Conservation (phyloP, 2,113 vertebrate species). For the Paedocypris sp. region DNA sequence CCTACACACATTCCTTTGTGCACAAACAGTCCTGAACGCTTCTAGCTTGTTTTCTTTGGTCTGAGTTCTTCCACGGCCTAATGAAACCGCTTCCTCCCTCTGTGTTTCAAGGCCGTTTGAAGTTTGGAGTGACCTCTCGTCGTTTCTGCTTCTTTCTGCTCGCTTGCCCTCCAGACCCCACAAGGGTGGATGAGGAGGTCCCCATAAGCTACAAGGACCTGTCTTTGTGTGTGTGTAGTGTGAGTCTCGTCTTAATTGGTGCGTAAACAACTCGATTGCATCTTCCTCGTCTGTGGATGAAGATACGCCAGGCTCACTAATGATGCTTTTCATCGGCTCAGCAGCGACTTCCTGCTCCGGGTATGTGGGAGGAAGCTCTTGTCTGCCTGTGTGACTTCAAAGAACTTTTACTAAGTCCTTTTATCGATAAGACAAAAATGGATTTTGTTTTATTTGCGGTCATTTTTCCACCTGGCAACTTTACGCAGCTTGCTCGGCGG, state of each 20-base stretch:
- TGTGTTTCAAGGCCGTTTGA: conserved; percentile 21
- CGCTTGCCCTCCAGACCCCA: conserved; percentile 20
- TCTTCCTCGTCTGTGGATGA: background rate
- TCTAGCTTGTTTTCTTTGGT: conserved; percentile 9
- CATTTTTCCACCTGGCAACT: background rate
- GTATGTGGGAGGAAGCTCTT: conserved; percentile 28
- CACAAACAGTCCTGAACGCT: background rate
- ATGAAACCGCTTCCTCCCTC: conserved; percentile 4
- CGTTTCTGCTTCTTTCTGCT: conserved; percentile 17
- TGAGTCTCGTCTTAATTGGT: conserved; percentile 4
- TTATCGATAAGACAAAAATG: background rate
- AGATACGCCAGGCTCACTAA: conserved; percentile 12
- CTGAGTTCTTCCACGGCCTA: background rate
- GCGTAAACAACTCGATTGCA: background rate
- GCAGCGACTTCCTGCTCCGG: conserved; percentile 12
- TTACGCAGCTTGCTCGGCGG: background rate
- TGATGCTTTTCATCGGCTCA: conserved; percentile 30
- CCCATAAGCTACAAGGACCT: background rate
- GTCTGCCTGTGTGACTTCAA: background rate
- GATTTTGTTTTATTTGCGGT: no score
- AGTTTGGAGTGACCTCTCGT: conserved; percentile 8
- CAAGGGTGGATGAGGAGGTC: background rate
- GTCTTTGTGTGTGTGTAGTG: background rate
- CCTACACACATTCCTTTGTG: conserved; percentile 4
- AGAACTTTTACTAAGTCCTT: background rate